phyloP scores from a whole-genome alignment of 2,113 vertebrate genomes.

The Balaeniceps rex region DNA sequence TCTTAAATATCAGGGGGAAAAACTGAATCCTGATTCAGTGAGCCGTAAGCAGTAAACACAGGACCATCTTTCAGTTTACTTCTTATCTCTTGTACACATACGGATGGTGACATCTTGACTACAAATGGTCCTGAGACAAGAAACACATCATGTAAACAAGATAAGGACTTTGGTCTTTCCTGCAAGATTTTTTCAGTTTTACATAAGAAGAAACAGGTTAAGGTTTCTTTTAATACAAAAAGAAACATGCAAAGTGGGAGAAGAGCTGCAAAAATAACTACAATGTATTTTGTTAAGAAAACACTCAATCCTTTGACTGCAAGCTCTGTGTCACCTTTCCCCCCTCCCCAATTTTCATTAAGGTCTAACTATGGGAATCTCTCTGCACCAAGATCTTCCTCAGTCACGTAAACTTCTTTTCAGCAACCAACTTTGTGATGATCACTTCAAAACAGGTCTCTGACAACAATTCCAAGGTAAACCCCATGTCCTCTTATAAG shows the following conservation, averaged over 20 bases:
- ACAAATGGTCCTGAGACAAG: background rate
- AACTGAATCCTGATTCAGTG: background rate
- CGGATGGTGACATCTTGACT: background rate
- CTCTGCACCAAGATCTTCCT: background rate
- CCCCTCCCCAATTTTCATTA: background rate
- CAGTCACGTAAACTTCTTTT: background rate
- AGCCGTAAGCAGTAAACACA: background rate
- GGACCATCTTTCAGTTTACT: background rate
- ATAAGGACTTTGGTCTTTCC: background rate
- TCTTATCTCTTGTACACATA: slow-evolving; percentile 26
- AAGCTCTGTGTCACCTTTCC: background rate
- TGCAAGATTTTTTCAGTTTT: background rate
- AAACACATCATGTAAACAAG: background rate
- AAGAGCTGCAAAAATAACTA: background rate
- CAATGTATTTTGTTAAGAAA: background rate
- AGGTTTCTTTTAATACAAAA: background rate
- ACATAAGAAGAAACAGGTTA: background rate
- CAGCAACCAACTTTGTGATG: background rate
- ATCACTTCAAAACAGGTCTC: background rate
- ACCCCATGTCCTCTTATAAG: background rate
- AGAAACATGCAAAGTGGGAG: background rate
- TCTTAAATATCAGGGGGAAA: background rate
- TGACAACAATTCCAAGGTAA: background rate
- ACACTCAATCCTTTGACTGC: background rate
- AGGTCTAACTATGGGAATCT: background rate